phyloP scores from a whole-genome alignment of 2,888 invertebrate genomes.

The Metacarcinus magister region DNA sequence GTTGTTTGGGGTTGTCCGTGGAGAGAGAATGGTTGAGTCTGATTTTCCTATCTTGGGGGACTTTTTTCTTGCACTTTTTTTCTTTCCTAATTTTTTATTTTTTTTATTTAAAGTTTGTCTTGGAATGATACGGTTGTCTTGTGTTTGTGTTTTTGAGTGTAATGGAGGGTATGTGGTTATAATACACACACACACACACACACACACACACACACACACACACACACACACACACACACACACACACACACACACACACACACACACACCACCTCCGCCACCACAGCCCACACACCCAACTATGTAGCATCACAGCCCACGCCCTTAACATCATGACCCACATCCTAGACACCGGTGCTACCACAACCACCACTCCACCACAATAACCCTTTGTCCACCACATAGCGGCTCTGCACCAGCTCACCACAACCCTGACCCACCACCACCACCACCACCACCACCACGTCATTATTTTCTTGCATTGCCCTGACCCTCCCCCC shows the following conservation, averaged over 20 bases:
- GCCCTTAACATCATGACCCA: neutral
- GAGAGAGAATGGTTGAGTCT: slow-evolving; percentile 5
- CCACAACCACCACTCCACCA: neutral
- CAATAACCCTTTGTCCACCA: neutral
- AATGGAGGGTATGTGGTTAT: neutral
- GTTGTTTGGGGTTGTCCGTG: neutral
- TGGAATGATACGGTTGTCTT: neutral
- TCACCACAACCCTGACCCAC: neutral
- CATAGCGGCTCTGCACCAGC: neutral
- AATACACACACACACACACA: neutral
- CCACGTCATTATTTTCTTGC: slow-evolving; percentile 55
- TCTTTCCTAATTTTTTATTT: neutral
- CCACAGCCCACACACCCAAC: slow-evolving; percentile 35
- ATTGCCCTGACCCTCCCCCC: slow-evolving; percentile 1
- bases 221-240: neutral
- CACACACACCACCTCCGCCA: neutral
- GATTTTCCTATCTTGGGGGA: neutral
- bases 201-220: neutral
- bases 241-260: neutral
- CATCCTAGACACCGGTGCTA: neutral
- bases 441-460: slow-evolving; percentile 32
- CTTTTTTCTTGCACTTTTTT: neutral
- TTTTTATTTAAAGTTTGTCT: neutral
- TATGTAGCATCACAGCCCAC: slow-evolving; percentile 11
- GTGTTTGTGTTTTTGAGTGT: too few relatives aligned